Conservation (phyloP, 1,140 invertebrate genomes). For the Trichoplusia ni region DNA sequence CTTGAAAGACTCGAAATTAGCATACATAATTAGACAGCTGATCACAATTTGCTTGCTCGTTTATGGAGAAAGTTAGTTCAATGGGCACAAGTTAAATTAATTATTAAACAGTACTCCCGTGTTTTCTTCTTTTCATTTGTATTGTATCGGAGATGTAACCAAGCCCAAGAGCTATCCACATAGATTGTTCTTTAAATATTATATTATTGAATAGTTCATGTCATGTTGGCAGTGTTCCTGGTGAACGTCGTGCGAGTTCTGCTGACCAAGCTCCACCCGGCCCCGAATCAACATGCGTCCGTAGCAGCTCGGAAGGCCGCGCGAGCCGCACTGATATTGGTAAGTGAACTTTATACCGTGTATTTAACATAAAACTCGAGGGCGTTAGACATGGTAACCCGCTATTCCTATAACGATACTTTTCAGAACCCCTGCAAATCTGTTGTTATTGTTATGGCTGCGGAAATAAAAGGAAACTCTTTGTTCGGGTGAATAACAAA, state of each 20-base stretch:
- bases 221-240: slow-evolving; percentile 85
- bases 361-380: too few species aligned
- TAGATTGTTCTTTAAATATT: too few species aligned
- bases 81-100: too few species aligned
- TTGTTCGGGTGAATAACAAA: background rate
- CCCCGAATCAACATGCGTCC: slow-evolving; percentile 81
- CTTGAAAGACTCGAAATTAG: too few species aligned
- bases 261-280: slow-evolving; percentile 87
- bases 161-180: too few species aligned
- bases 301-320: slow-evolving; percentile 77
- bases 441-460: background rate
- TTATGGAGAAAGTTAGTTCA: too few species aligned
- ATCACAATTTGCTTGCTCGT: too few species aligned
- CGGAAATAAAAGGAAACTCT: background rate
- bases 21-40: too few species aligned
- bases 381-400: background rate
- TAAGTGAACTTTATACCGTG: slow-evolving; percentile 56
- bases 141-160: too few species aligned
- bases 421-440: background rate
- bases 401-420: background rate
- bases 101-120: too few species aligned
- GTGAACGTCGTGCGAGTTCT: slow-evolving; percentile 41
- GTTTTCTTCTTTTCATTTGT: too few species aligned
- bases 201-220: too few species aligned
- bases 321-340: slow-evolving; percentile 90